phyloP scores from a whole-genome alignment of 2,888 invertebrate species.

The Macrophya alboannulata region DNA sequence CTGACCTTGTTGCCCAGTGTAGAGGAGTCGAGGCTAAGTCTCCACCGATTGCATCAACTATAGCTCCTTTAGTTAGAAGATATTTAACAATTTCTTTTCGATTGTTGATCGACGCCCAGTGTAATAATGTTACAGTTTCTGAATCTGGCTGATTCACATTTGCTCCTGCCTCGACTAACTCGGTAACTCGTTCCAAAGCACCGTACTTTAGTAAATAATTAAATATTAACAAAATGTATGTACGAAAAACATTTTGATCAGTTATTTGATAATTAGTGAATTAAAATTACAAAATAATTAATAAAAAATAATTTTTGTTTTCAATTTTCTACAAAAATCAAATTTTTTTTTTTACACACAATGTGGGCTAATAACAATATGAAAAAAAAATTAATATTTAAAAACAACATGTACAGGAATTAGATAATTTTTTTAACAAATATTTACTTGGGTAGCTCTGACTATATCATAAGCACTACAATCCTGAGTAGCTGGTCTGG shows the following conservation, averaged over 20 bases:
- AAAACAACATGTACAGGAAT: neutral
- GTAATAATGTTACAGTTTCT: slow-evolving; percentile 98
- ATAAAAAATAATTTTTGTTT: neutral
- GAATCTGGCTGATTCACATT: slow-evolving; percentile 97
- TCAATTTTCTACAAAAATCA: neutral
- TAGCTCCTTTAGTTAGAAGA: slow-evolving; percentile 92
- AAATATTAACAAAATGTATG: neutral
- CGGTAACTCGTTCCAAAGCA: slow-evolving; percentile 90
- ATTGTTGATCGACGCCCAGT: slow-evolving; percentile 99
- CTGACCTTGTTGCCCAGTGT: slow-evolving; percentile 96
- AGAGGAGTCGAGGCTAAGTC: slow-evolving; percentile 97
- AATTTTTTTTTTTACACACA: neutral
- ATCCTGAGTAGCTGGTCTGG: slow-evolving; percentile 80
- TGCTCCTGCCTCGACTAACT: slow-evolving; percentile 95
- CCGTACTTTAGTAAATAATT: slow-evolving; percentile 86
- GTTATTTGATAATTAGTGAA: neutral
- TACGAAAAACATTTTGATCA: slow-evolving; percentile 24
- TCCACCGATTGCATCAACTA: slow-evolving; percentile 97
- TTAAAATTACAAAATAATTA: slow-evolving; percentile 36
- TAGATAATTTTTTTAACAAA: neutral
- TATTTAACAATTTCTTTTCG: slow-evolving; percentile 95
- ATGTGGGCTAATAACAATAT: neutral
- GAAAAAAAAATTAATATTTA: neutral
- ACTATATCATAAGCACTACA: slow-evolving; percentile 95
- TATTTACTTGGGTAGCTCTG: slow-evolving; percentile 92